Conservation (phyloP, 35 echinoderm and acorn worm species). For the Eucidaris tribuloides region DNA sequence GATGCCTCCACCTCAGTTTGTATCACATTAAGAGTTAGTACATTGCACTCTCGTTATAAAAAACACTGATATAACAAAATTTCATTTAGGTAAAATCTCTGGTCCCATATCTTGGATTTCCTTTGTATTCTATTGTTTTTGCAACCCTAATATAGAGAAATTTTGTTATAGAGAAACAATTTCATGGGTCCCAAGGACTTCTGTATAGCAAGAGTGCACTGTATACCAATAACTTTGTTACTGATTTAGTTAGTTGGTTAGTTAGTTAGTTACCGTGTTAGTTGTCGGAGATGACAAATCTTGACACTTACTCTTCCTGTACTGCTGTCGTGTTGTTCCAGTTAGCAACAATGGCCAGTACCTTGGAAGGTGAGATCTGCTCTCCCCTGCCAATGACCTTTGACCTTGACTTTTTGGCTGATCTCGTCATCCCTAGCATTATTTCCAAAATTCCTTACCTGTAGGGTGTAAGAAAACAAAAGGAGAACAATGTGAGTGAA, state of each 20-base stretch:
- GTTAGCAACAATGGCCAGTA: constrained; percentile 21
- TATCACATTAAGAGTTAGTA: no score
- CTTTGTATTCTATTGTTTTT: no score
- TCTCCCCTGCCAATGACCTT: not conserved
- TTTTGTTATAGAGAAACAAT: not conserved
- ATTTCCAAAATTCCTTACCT: not conserved
- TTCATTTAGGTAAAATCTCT: no score
- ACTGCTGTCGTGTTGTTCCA: constrained; percentile 8
- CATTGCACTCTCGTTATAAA: no score
- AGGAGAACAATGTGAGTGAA: no score
- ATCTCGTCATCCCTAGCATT: constrained; percentile 18
- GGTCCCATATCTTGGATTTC: no score
- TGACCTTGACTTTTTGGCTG: not conserved
- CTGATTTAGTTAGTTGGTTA: no score
- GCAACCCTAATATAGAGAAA: not conserved
- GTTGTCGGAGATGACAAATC: no score
- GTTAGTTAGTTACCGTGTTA: no score
- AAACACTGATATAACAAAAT: no score
- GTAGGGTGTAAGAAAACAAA: no score
- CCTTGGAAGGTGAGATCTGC: constrained; percentile 8
- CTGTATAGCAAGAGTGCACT: not conserved
- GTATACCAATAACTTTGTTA: not conserved
- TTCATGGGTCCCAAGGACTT: not conserved
- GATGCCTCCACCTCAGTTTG: no score
- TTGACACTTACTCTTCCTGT: not conserved